These are phyloP conservation scores for Steatocranus sp. DNA, from an alignment of 2,797 vertebrate genomes.

Conservation along the genomic window DNA sequence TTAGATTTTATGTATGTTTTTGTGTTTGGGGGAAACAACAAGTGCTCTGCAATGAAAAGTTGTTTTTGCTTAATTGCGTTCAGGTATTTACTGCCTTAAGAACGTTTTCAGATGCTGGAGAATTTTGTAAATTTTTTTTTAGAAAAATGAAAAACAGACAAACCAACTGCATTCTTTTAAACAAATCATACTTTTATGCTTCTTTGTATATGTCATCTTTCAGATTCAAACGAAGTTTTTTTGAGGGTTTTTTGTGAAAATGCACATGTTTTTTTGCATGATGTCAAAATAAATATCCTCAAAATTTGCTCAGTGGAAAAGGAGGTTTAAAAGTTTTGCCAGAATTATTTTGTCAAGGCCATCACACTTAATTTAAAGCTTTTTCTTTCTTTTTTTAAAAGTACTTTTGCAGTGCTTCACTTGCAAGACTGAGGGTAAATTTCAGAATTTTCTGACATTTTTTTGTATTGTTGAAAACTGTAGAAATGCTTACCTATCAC, in stretches of 20 bases:
- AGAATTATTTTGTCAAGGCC: neutral
- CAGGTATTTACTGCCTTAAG: neutral
- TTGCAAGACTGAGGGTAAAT: neutral
- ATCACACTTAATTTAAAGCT: neutral
- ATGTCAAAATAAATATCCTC: neutral
- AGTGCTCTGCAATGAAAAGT: neutral
- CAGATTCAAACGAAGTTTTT: neutral
- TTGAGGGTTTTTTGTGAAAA: neutral
- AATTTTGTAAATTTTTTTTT: conserved; percentile 23
- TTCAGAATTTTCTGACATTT: neutral
- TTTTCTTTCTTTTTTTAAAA: neutral
- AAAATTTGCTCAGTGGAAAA: neutral
- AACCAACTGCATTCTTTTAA: neutral
- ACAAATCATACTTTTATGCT: neutral
- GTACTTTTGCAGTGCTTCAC: neutral
- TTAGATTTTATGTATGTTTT: neutral
- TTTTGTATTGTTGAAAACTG: neutral
- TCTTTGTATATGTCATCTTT: neutral
- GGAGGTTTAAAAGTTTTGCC: neutral
- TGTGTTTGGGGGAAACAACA: neutral
- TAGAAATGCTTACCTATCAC: neutral
- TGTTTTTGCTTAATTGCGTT: conserved; percentile 33
- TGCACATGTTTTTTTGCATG: neutral
- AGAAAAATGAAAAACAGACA: neutral
- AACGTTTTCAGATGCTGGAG: conserved; percentile 24